These are phyloP conservation scores for Conger conger DNA, from an alignment of 2,113 vertebrate genomes.

Conservation along the genomic window DNA sequence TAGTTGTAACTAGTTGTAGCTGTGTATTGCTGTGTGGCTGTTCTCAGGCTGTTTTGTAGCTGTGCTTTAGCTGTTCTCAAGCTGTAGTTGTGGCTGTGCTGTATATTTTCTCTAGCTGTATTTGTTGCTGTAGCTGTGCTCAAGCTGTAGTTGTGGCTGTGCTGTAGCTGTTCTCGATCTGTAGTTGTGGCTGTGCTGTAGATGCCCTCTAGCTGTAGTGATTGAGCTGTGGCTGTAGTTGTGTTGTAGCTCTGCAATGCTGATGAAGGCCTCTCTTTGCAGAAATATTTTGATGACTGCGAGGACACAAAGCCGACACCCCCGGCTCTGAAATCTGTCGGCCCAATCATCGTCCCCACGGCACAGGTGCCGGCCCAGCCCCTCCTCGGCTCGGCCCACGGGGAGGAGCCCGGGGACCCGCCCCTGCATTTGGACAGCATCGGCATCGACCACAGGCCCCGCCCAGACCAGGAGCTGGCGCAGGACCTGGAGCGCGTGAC, in stretches of 20 bases:
- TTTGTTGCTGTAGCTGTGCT: too few species aligned
- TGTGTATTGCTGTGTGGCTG: too few species aligned
- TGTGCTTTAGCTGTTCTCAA: too few species aligned
- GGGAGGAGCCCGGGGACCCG: slow-evolving; percentile 39
- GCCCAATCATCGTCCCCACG: slow-evolving; percentile 87
- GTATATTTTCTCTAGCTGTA: too few species aligned
- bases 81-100: too few species aligned
- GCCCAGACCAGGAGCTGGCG: slow-evolving; percentile 71
- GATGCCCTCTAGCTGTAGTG: not conserved
- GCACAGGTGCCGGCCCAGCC: slow-evolving; percentile 64
- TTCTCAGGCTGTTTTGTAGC: too few species aligned
- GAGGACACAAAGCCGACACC: slow-evolving; percentile 47
- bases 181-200: not conserved
- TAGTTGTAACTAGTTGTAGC: too few species aligned
- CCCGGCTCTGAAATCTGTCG: slow-evolving; percentile 69
- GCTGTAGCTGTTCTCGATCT: too few species aligned
- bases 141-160: too few species aligned
- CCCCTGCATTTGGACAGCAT: slow-evolving; percentile 65
- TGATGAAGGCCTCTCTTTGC: slow-evolving; percentile 6
- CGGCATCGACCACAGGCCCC: slow-evolving; percentile 34
- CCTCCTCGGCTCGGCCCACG: slow-evolving; percentile 44
- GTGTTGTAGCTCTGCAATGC: not conserved
- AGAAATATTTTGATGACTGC: slow-evolving; percentile 81
- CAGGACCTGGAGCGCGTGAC: slow-evolving; percentile 75
- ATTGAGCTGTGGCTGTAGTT: slow-evolving; percentile 12